These are phyloP conservation scores for Pundamilia nyererei DNA, from an alignment of 2,113 vertebrate genomes.

Conservation along the genomic window DNA sequence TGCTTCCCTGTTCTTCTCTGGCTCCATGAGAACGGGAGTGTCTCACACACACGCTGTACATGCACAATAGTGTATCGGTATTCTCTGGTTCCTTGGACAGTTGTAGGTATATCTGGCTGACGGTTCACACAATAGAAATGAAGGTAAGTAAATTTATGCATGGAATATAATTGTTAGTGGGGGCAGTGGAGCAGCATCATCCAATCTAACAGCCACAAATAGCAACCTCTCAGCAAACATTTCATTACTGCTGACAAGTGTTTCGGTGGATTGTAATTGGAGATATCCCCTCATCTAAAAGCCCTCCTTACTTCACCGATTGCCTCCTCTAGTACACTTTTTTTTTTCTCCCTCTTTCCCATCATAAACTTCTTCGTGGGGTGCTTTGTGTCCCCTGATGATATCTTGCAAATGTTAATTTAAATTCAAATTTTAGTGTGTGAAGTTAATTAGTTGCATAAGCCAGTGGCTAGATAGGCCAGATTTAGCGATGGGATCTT, in stretches of 20 bases:
- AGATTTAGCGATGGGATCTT: conserved; percentile 54
- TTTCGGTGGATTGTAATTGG: conserved; percentile 71
- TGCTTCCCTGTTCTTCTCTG: neutral
- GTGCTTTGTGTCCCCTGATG: conserved; percentile 65
- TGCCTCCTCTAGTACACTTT: conserved; percentile 48
- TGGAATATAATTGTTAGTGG: conserved; percentile 56
- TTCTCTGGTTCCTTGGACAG: neutral
- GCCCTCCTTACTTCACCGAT: conserved; percentile 57
- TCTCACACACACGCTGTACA: neutral
- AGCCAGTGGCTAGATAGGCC: conserved; percentile 50
- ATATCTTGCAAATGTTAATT: conserved; percentile 70
- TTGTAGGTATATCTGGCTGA: conserved; percentile 13
- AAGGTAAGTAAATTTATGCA: conserved; percentile 47
- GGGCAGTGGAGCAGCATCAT: conserved; percentile 59
- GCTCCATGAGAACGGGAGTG: neutral
- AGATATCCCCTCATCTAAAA: conserved; percentile 67
- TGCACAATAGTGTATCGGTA: neutral
- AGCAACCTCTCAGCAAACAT: conserved; percentile 66
- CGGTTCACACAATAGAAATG: conserved; percentile 12
- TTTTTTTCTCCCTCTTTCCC: conserved; percentile 17
- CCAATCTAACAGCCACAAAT: conserved; percentile 63
- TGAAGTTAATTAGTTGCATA: conserved; percentile 69
- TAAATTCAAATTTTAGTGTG: conserved; percentile 72
- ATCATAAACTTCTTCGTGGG: conserved; percentile 62
- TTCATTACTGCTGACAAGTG: conserved; percentile 76